Base-by-base conservation (phyloP, 2,797 vertebrate genomes). In the Channallabes apus region DNA sequence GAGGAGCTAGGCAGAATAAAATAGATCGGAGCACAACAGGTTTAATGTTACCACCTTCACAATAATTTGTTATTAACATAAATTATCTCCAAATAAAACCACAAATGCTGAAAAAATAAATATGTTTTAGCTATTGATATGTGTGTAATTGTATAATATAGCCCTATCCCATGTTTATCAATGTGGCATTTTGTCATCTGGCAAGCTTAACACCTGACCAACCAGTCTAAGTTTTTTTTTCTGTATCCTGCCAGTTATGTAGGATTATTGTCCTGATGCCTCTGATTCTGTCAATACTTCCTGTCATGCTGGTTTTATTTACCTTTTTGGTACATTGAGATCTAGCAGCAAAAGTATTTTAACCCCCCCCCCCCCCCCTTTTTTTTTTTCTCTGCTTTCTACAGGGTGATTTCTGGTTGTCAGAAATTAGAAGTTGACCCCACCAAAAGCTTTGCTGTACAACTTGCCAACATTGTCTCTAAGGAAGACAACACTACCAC, bases 381-480 rank as follows among this genome's bases (percentile, higher is more conserved):
- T n/a, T 32, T 32, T 32, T 6, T 0, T 73, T 32, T 73, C 17
- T 76, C 72, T 51, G 11, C 11, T 51, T 51, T 51, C 46, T 51
- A 12, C 80, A 90, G 87, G 86, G 56, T 20, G 46, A 71, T 32
- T 20, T 51, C 83, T 72, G 82, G 59, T 71, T 87, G 88, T 20
- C 95, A 97, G 91, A 93, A 91, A 89, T 90, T 98, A 76, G 97
- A 99, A 88, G 96, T 97, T 6, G 95, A 98, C 86, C 94, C 96
- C 3, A 94, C 91, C 84, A 94, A 89, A 80, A 91, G 80, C 89
- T 93, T 92, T 0, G 91, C 90, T 67, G 86, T 96, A 15, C 95
- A 97, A 82, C 89, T 98, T 78, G 89, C 95, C 85, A 95, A 92
- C 86, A 98, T 99, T 81, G 91, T 97, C 1, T 90, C 92, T 38